Evolutionary conservation across 1,140 invertebrate genomes (phyloP), one percentile per base, ranked within the genome.

Genomic region (Oryctes rhinoceros): DNA sequence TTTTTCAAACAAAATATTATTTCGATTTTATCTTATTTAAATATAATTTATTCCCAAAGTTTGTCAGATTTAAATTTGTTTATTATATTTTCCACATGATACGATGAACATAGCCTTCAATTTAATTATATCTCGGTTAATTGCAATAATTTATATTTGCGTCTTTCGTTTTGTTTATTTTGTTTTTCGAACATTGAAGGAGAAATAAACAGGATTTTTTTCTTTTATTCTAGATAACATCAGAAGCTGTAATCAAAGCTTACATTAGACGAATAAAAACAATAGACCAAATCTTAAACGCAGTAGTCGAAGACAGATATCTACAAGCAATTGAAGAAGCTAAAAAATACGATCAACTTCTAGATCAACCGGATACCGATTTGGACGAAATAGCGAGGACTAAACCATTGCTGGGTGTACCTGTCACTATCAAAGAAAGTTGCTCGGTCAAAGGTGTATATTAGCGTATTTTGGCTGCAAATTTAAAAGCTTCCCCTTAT

Each of bases 271-370:
- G 96, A 83, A 96, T 96, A 71, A 92, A 93, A 84, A 90, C 93
- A 88, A 92, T 97, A 0, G 96, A 97, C 87, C 89, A 89, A 10
- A 88, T 94, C 35, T 84, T 97, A 44, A 97, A 97, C 89, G 93
- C 95, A 39, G 90, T 97, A 0, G 94, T 96, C 0, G 95, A 96
- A 84, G 91, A 95, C 83, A 87, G 95, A 85, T 95, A 91, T 86
- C 90, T 92, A 13, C 91, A 91, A 24, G 96, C 96, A 0, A 85
- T 97, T 6, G 87, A 92, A 81, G 94, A 97, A 83, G 96, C 96
- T 0, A 89, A 89, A 81, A 30, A 5, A 18, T 30, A 71, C 13
- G 71, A 81, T 67, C 10, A 24, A 44, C n/a, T 75, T 5, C 39
- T 81, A 20, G 13, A 67, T 24, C 35, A 24, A 13, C 48, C 75